A percentile compares a stretch with the other conserved stretches of the same genome.
Conservation (phyloP, 2,797 vertebrate genomes). For the Falco concolor region DNA sequence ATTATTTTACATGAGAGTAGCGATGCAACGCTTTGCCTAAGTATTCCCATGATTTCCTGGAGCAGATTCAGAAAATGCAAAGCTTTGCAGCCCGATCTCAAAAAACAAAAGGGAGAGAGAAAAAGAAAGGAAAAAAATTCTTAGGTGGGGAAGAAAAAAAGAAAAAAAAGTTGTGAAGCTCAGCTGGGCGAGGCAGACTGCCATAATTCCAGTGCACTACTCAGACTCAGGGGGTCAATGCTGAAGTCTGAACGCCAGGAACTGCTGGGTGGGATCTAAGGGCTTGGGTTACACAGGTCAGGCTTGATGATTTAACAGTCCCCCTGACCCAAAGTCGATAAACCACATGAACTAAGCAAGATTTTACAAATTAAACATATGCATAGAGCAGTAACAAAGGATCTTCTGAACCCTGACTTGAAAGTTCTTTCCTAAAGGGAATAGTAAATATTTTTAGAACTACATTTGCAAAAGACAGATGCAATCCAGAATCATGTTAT, state of each 20-base stretch:
- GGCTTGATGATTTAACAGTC: background rate
- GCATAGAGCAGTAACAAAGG: background rate
- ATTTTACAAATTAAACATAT: background rate
- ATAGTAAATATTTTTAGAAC: background rate
- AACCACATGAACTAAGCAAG: background rate
- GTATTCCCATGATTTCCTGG: background rate
- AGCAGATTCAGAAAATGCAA: background rate
- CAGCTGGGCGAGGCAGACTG: background rate
- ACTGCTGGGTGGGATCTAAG: background rate
- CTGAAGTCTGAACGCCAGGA: background rate
- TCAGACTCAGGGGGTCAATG: background rate
- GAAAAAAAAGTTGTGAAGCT: background rate
- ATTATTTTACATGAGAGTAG: background rate
- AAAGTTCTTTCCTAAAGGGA: background rate
- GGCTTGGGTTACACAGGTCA: background rate
- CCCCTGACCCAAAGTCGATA: background rate
- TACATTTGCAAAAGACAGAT: background rate
- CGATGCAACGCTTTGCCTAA: fast-evolving
- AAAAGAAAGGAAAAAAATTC: background rate
- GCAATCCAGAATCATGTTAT: background rate
- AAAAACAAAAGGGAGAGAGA: no score
- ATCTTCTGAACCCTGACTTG: background rate
- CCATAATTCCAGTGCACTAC: background rate
- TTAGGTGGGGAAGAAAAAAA: background rate
- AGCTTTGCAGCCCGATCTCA: background rate